phyloP scores from a whole-genome alignment of 2,888 invertebrate genomes.

The Spilarctia lutea region DNA sequence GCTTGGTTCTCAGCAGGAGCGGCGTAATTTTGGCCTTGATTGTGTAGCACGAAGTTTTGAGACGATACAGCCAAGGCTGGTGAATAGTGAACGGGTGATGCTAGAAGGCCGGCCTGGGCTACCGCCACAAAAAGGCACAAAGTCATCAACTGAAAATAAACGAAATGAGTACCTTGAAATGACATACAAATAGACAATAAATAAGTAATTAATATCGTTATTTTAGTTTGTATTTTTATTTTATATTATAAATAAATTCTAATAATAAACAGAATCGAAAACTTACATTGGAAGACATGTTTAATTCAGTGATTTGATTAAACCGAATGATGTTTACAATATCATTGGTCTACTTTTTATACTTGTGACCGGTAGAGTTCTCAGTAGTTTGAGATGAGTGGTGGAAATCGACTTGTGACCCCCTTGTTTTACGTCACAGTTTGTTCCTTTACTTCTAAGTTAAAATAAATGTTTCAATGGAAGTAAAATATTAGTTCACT shows the following conservation, averaged over 20 bases:
- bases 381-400: neutral
- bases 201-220: no score
- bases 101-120: slow-evolving; percentile 57
- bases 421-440: no score
- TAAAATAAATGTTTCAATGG: no score
- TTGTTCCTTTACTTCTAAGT: no score
- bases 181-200: neutral
- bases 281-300: slow-evolving; percentile 11
- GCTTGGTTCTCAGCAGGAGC: slow-evolving; percentile 43
- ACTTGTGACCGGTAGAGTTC: neutral
- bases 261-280: neutral
- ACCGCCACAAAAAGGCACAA: slow-evolving; percentile 60
- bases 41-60: slow-evolving; percentile 64
- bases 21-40: slow-evolving; percentile 51
- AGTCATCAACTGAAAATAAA: slow-evolving; percentile 42
- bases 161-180: neutral
- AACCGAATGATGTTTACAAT: slow-evolving; percentile 1
- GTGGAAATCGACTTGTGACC: neutral
- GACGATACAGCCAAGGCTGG: slow-evolving; percentile 57
- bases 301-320: slow-evolving; percentile 13
- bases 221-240: no score
- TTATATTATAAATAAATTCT: no score
- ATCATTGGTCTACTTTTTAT: neutral
- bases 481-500: no score
- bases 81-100: slow-evolving; percentile 63